phyloP scores from a whole-genome alignment of 2,113 vertebrate species.

The Mirza zaza region DNA sequence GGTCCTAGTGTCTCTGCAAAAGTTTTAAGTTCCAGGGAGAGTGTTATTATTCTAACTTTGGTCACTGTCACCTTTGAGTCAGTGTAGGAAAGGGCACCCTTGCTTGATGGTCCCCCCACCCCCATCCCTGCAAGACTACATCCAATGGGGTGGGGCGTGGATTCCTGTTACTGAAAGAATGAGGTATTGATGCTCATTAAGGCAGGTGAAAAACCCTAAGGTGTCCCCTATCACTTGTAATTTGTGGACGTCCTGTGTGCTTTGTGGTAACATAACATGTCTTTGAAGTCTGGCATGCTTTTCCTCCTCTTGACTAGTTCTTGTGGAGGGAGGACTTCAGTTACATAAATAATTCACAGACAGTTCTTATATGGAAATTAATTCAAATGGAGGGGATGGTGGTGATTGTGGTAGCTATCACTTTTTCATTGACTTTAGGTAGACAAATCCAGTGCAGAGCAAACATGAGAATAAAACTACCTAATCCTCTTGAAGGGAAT shows the following conservation, averaged over 20 bases:
- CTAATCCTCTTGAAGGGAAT: neutral
- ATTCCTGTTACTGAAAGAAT: neutral
- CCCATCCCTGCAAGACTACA: neutral
- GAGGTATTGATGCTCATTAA: neutral
- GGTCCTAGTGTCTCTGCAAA: neutral
- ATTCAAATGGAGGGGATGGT: neutral
- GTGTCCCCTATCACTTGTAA: neutral
- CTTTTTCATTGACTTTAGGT: slow-evolving; percentile 30
- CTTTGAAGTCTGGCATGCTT: neutral
- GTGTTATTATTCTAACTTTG: neutral
- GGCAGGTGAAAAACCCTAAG: neutral
- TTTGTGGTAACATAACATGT: neutral
- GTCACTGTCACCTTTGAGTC: neutral
- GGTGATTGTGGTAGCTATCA: neutral
- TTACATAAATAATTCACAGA: slow-evolving; percentile 58
- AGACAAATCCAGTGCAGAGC: neutral
- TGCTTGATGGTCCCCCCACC: neutral
- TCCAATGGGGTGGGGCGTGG: neutral
- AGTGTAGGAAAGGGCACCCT: neutral
- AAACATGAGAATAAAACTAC: neutral
- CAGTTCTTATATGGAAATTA: neutral
- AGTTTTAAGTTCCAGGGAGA: neutral
- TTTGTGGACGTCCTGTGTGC: neutral
- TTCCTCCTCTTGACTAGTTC: neutral
- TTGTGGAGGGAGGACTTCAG: slow-evolving; percentile 5